phyloP scores from a whole-genome alignment of 2,797 vertebrate genomes.

The Centropyge bicolor region DNA sequence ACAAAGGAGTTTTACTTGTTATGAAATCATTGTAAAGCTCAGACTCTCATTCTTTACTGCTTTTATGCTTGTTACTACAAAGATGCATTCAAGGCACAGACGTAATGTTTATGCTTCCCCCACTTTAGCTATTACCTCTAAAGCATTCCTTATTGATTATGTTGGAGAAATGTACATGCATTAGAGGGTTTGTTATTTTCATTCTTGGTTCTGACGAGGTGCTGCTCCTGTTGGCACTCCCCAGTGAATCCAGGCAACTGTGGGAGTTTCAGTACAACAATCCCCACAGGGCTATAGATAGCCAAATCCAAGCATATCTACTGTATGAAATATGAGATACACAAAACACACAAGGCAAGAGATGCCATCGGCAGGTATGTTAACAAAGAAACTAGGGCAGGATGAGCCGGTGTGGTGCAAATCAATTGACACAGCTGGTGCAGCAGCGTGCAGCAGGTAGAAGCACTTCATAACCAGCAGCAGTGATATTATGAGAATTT shows the following conservation, averaged over 20 bases:
- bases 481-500: neutral
- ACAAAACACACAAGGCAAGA: constrained; percentile 19
- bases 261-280: constrained; percentile 18
- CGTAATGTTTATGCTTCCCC: neutral
- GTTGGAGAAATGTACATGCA: neutral
- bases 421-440: constrained; percentile 20
- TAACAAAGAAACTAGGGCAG: constrained; percentile 21
- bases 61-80: neutral
- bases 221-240: neutral
- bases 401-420: constrained; percentile 5
- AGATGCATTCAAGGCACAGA: neutral
- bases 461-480: neutral
- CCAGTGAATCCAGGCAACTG: neutral
- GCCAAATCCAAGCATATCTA: constrained; percentile 16
- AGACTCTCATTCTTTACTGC: neutral
- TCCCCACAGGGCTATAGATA: constrained; percentile 17
- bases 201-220: neutral
- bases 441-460: neutral
- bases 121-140: neutral
- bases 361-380: neutral
- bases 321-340: constrained; percentile 17
- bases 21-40: neutral
- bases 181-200: constrained; percentile 6
- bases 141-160: neutral
- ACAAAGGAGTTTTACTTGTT: constrained; percentile 8